Evolutionary conservation across 2,888 invertebrate species (phyloP), one percentile per base, ranked within the genome.

Genomic region (Drosophila merina): DNA sequence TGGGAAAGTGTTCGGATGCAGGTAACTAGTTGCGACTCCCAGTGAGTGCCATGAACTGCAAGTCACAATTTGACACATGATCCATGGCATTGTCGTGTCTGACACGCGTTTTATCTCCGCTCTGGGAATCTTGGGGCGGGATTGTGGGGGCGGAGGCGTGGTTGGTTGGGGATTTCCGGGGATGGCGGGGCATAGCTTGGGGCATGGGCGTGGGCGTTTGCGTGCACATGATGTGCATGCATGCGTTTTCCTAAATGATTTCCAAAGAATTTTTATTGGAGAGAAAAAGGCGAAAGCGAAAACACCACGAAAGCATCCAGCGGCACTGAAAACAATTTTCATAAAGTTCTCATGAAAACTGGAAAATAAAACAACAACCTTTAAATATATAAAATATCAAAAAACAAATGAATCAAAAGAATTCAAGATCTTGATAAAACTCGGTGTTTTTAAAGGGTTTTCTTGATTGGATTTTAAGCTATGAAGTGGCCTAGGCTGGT

Each of bases 11-110:
- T 49, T 47, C 30, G 40, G 66, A 44, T 58, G 66, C 67, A 68
- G 76, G 76, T 75, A 75, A 76, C 77, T 66, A 76, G 77, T 76
- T 79, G 76, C 81, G 52, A 68, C 52, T 54, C 63, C 63, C 63
- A 49, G 49, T 30, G 63, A 57, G 59, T 45, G 59, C 54, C 70
- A 42, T 70, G 70, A 79, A 76, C 63, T 82, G 83, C 75, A 83
- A 85, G 78, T 82, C 86, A 78, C 83, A 83, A 83, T 86, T 82
- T 86, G 82, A 82, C 82, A 82, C 86, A 86, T 86, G 82, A 86
- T 86, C 82, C 82, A 86, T 80, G 74, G 78, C 74, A 74, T 60
- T 83, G 86, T 82, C 83, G 82, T 82, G 82, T 83, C 82, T 73
- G 86, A 82, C 83, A 82, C 86, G 82, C 86, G 86, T 83, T 80